Evolutionary conservation across 2,113 vertebrate species (phyloP).

Genomic region (Setophaga kirtlandii): DNA sequence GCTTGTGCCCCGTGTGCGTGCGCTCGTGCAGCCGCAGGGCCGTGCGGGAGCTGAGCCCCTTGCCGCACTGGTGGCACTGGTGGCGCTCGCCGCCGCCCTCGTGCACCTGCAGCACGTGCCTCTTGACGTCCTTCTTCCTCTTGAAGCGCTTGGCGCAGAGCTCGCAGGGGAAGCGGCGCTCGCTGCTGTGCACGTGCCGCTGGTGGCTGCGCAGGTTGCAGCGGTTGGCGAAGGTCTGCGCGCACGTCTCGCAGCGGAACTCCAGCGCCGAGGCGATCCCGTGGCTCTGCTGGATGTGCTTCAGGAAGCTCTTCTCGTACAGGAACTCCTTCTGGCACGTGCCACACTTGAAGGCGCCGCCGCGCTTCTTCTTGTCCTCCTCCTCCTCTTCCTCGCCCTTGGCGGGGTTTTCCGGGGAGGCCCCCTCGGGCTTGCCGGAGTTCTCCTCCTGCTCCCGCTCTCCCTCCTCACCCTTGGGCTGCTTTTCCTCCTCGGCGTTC

Average conservation of each 20-base stretch:
- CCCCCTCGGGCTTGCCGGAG: not conserved
- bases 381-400: conserved; percentile 20
- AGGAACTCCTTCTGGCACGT: conserved; percentile 70
- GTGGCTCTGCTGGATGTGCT: conserved; percentile 82
- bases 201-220: conserved; percentile 96
- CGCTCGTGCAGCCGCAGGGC: conserved; percentile 90
- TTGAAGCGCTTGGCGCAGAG: conserved; percentile 94
- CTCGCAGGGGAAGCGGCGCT: conserved; percentile 88
- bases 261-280: conserved; percentile 81
- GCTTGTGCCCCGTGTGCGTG: conserved; percentile 90
- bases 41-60: conserved; percentile 92
- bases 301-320: conserved; percentile 82
- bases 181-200: conserved; percentile 91
- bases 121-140: conserved; percentile 93
- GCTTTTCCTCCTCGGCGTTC: not conserved
- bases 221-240: conserved; percentile 93
- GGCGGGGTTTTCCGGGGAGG: not conserved
- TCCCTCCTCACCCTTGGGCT: not conserved
- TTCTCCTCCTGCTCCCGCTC: not conserved
- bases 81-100: conserved; percentile 87
- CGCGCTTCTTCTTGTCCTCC: conserved; percentile 47
- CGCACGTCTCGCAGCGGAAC: conserved; percentile 88
- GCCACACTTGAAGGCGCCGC: conserved; percentile 81
- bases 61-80: conserved; percentile 87
- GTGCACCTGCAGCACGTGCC: conserved; percentile 93